Conservation (phyloP, 2,797 vertebrate genomes). For the Lemur catta region DNA sequence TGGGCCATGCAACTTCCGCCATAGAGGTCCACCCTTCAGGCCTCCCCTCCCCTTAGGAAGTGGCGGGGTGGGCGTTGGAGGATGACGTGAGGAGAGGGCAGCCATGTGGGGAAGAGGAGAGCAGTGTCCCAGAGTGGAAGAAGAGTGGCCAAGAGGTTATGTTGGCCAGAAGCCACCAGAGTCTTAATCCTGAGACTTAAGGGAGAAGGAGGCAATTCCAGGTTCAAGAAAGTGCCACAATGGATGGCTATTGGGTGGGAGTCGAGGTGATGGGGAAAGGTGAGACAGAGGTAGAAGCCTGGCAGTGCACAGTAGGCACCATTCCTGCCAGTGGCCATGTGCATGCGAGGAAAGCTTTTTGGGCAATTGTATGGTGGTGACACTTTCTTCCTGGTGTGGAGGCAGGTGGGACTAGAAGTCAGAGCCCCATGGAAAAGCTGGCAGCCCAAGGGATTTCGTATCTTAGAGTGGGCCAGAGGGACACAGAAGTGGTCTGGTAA, state of each 20-base stretch:
- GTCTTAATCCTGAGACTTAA: background rate
- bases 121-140: background rate
- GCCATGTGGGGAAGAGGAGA: background rate
- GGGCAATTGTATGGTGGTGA: background rate
- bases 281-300: background rate
- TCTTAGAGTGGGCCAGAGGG: background rate
- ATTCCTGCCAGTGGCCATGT: background rate
- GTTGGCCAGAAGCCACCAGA: background rate
- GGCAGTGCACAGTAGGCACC: background rate
- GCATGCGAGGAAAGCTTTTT: background rate
- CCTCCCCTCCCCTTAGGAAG: background rate
- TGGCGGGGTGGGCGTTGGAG: background rate
- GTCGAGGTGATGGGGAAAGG: background rate
- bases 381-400: background rate
- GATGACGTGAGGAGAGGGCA: background rate
- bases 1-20: background rate
- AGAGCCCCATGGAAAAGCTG: background rate
- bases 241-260: background rate
- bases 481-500: background rate
- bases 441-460: background rate
- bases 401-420: background rate
- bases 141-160: background rate
- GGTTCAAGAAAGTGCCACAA: background rate
- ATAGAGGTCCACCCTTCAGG: background rate
- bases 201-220: background rate